Base-by-base conservation (phyloP, 2,113 vertebrate species). In the Odontesthes bonariensis region DNA sequence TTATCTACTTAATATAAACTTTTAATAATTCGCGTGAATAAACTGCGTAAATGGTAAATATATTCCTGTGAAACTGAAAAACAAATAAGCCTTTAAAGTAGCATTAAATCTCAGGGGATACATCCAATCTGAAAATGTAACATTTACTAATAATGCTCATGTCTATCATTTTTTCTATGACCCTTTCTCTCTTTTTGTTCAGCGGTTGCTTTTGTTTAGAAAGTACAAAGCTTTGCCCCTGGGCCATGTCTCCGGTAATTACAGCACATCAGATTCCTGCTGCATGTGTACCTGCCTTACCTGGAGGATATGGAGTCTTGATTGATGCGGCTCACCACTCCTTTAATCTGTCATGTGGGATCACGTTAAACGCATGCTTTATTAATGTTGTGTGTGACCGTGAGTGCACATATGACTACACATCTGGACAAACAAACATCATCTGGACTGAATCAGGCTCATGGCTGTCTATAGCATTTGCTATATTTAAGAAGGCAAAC, bases 181-280 rank as follows among this genome's bases (percentile, higher is more conserved):
- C 7, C 35, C 46, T n/a, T 38, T 3, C 2, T 51, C 44, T 67
- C 5, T 46, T 6, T 71, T 60, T 60, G 13, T 54, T 40, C 38
- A 58, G 6, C 35, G 17, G 46, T 31, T 23, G 23, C 27, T 3
- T 72, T 63, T 68, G 57, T 75, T 70, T 40, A 9, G 32, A 23
- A 46, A 27, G 8, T 20, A 8, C 11, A 51, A 17, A 46, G 38
- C 42, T 65, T n/a, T 62, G 11, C 6, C 72, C 47, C n/a, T 33
- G 4, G 12, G 58, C 61, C 63, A 33, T 59, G 58, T 72, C 38
- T 20, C 60, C 52, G 40, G 5, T 79, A 73, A 87, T 89, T 81
- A 64, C 13, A 0, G 14, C 2, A 38, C 23, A 31, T 12, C 46
- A 23, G 20, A 57, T 57, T 51, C 32, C 33, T 67, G 56, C 58